phyloP scores from a whole-genome alignment of 1,140 invertebrate species.

The Solenopsis invicta region DNA sequence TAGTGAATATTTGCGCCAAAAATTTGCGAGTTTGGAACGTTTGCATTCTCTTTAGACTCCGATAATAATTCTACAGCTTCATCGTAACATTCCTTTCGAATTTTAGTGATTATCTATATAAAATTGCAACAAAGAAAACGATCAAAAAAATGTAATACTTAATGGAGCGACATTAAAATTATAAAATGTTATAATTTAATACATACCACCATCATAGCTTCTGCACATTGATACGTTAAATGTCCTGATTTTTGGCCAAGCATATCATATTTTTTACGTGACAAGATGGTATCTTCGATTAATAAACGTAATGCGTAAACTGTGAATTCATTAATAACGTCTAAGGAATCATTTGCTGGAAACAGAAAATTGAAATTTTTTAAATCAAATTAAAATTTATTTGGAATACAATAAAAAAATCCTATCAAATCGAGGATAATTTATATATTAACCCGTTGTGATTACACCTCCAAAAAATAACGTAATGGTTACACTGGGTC shows the following conservation, averaged over 20 bases:
- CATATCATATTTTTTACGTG: slow-evolving; percentile 86
- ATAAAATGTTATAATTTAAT: no score
- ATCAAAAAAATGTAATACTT: not conserved
- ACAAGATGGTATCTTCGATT: slow-evolving; percentile 88
- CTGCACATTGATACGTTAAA: slow-evolving; percentile 84
- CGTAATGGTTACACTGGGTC: no score
- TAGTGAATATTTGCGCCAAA: slow-evolving; percentile 81
- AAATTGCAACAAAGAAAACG: slow-evolving; percentile 58
- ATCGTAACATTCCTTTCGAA: slow-evolving; percentile 75
- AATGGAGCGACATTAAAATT: slow-evolving; percentile 8
- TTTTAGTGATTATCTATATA: slow-evolving; percentile 81
- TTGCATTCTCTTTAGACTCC: slow-evolving; percentile 8
- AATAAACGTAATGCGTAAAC: slow-evolving; percentile 89
- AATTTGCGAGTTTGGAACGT: not conserved
- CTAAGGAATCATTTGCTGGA: slow-evolving; percentile 81
- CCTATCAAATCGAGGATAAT: slow-evolving; percentile 16
- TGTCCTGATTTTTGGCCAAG: slow-evolving; percentile 88
- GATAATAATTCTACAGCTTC: slow-evolving; percentile 74
- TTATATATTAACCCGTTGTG: no score
- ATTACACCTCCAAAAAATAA: no score
- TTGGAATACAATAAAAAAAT: slow-evolving; percentile 44
- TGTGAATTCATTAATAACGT: slow-evolving; percentile 89
- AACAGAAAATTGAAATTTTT: slow-evolving; percentile 56
- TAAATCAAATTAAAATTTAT: slow-evolving; percentile 39
- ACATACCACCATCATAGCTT: slow-evolving; percentile 87